A percentile compares a stretch with the other conserved stretches of the same genome.
Evolutionary conservation across 2,888 invertebrate genomes (phyloP).

Genomic region (Cremastobaeus sp.): DNA sequence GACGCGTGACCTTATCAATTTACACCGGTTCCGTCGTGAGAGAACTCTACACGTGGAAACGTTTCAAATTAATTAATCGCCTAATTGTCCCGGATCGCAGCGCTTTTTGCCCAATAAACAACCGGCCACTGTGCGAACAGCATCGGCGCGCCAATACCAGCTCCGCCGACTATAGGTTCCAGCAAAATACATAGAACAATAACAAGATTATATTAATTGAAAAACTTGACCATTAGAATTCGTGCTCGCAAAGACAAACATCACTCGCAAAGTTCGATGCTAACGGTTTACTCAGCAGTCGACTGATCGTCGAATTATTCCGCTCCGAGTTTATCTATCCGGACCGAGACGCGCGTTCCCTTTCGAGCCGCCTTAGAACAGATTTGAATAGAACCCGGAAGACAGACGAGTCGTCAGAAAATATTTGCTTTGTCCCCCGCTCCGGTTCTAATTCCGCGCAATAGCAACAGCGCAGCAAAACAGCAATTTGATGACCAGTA

Average conservation of each 20-base stretch:
- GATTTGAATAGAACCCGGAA: conserved; percentile 2
- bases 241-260: conserved; percentile 68
- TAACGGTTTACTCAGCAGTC: conserved; percentile 65
- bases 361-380: background rate
- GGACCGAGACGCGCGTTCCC: conserved; percentile 25
- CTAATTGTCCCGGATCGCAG: background rate
- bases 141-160: conserved; percentile 19
- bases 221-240: conserved; percentile 73
- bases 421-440: conserved; percentile 30
- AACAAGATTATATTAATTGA: conserved; percentile 70
- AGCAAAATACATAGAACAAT: conserved; percentile 60
- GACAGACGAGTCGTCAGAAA: conserved; percentile 9
- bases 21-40: conserved; percentile 29
- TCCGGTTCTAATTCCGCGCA: conserved; percentile 19
- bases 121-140: conserved; percentile 9
- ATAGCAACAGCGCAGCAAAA: background rate
- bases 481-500: conserved; percentile 32
- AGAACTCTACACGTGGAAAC: conserved; percentile 2
- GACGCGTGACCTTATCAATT: conserved; percentile 61
- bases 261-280: conserved; percentile 55
- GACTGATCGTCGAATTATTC: conserved; percentile 63
- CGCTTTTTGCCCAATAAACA: conserved; percentile 5
- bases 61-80: conserved; percentile 7
- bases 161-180: conserved; percentile 58
- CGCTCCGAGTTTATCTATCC: conserved; percentile 60